phyloP scores from a whole-genome alignment of 2,888 invertebrate genomes.

The Aleiodes leptofemur region DNA sequence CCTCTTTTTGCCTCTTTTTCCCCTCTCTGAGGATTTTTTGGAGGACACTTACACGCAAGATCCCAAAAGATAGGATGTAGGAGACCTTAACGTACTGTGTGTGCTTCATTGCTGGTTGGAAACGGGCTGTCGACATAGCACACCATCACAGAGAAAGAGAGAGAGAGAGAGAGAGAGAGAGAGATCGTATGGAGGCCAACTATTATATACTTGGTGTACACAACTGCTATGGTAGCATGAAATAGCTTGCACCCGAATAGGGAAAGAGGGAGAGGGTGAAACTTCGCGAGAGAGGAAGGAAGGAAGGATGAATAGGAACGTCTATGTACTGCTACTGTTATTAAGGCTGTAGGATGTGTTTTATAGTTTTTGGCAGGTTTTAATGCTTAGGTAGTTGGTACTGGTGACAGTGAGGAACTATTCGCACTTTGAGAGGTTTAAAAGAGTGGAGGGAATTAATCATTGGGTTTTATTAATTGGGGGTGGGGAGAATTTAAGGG shows the following conservation, averaged over 20 bases:
- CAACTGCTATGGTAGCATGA: slow-evolving; percentile 23
- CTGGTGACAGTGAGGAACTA: slow-evolving; percentile 18
- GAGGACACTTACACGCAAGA: slow-evolving; percentile 69
- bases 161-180: background rate
- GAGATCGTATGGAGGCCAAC: slow-evolving; percentile 16
- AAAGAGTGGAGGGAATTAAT: background rate
- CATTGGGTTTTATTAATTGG: background rate
- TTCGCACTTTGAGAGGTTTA: background rate
- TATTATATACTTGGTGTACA: slow-evolving; percentile 25
- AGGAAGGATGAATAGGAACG: background rate
- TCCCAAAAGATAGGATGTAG: slow-evolving; percentile 65
- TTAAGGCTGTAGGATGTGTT: slow-evolving; percentile 27
- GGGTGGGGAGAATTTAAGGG: background rate
- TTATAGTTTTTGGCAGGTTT: slow-evolving; percentile 40
- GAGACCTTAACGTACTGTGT: slow-evolving; percentile 58
- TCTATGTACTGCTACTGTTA: background rate
- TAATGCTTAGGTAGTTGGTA: slow-evolving; percentile 20
- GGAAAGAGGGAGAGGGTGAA: background rate
- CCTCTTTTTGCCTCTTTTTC: slow-evolving; percentile 48
- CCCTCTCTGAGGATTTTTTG: slow-evolving; percentile 45
- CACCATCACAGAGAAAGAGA: slow-evolving; percentile 26
- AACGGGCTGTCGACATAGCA: slow-evolving; percentile 48
- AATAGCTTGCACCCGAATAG: background rate
- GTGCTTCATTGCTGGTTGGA: slow-evolving; percentile 54
- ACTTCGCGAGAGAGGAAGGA: background rate